A percentile compares a stretch with the other conserved stretches of the same genome.
phyloP scores from a whole-genome alignment of 1,140 invertebrate genomes.

The Marisa cornuarietis region DNA sequence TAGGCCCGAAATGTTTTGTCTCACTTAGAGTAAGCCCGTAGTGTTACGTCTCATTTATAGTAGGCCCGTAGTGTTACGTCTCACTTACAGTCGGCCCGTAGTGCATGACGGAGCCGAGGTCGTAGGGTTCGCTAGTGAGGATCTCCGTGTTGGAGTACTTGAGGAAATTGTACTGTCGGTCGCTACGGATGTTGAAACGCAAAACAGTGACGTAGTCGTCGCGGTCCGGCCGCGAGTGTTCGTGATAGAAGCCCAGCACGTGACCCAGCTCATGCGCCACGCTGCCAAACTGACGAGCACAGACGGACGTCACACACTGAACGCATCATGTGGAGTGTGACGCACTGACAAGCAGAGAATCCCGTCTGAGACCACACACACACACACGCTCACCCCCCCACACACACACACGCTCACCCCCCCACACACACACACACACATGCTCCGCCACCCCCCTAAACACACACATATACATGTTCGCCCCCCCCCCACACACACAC shows the following conservation, averaged over 20 bases:
- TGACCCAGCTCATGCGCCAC: conserved; percentile 82
- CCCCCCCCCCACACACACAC: too few species aligned
- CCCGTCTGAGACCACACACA: neutral
- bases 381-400: neutral
- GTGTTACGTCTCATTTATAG: too few species aligned
- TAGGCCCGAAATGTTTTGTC: too few species aligned
- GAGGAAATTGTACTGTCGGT: conserved; percentile 85
- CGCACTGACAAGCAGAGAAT: too few species aligned
- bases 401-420: too few species aligned
- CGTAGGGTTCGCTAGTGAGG: conserved; percentile 91
- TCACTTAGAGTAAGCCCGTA: too few species aligned
- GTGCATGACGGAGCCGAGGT: conserved; percentile 92
- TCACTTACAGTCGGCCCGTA: conserved; percentile 72
- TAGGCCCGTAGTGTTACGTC: neutral
- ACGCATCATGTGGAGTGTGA: too few species aligned
- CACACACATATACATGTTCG: too few species aligned
- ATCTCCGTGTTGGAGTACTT: conserved; percentile 93
- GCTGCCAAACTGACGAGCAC: conserved; percentile 26
- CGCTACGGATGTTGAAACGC: conserved; percentile 75
- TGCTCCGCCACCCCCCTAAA: too few species aligned
- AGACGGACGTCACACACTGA: neutral
- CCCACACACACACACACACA: neutral
- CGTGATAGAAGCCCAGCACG: conserved; percentile 84
- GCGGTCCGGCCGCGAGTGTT: conserved; percentile 83
- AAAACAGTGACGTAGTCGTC: conserved; percentile 78